Conservation (phyloP, 1,140 invertebrate species). For the Drosophila aff. region DNA sequence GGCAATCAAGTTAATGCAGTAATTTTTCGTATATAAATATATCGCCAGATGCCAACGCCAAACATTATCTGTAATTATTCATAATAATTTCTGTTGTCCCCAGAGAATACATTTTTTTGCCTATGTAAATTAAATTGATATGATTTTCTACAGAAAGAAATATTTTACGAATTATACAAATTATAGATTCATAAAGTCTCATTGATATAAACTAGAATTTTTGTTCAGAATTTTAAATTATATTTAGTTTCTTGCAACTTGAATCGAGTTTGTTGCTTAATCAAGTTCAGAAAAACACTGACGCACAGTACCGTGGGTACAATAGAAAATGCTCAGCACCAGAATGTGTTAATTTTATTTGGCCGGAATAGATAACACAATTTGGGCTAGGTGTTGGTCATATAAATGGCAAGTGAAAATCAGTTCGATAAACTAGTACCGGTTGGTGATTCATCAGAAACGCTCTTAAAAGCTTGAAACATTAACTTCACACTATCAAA, state of each 20-base stretch:
- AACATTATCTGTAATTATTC: conserved; percentile 7
- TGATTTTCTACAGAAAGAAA: neutral
- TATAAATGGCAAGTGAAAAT: neutral
- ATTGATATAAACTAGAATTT: neutral
- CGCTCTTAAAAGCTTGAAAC: neutral
- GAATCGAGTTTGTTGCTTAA: conserved; percentile 12
- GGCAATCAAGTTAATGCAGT: neutral
- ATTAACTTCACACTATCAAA: conserved; percentile 13
- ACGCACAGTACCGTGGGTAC: conserved; percentile 10
- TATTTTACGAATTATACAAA: no score
- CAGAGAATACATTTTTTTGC: no score
- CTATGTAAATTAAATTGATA: neutral
- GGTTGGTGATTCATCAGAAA: conserved; percentile 20
- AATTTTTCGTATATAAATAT: neutral
- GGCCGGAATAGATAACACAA: conserved; percentile 20
- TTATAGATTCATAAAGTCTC: neutral
- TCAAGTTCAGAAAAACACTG: conserved; percentile 17
- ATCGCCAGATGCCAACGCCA: neutral
- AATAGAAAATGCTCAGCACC: neutral
- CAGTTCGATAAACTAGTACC: conserved; percentile 28
- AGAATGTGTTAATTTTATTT: conserved; percentile 24
- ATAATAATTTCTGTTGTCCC: neutral
- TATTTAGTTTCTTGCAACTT: neutral
- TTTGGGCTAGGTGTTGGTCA: conserved; percentile 18
- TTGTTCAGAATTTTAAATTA: neutral